A percentile compares a stretch with the other conserved stretches of the same genome.
These are phyloP conservation scores for Microtus obscurus DNA, from an alignment of 2,797 vertebrate genomes.

Conservation along the genomic window DNA sequence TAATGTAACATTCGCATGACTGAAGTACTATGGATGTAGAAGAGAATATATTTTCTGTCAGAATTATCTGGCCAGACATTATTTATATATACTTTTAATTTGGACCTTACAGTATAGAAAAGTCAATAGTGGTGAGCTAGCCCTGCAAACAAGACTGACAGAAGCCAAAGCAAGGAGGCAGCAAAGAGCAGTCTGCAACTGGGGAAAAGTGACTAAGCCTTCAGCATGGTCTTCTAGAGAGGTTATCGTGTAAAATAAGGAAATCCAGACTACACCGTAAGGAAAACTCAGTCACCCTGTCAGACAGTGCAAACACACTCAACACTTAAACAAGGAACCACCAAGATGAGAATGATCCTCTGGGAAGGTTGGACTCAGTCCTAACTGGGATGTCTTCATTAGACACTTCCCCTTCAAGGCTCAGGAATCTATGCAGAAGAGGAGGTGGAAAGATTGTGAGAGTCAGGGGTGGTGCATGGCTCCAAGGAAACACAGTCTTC, in stretches of 20 bases:
- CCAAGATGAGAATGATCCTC: slow-evolving; percentile 23
- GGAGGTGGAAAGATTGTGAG: not conserved
- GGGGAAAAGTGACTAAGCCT: not conserved
- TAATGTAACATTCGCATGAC: not conserved
- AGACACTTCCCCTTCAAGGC: not conserved
- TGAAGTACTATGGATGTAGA: not conserved
- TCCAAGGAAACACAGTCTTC: not conserved
- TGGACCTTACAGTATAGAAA: not conserved
- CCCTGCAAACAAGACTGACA: not conserved
- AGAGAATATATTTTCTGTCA: slow-evolving; percentile 3
- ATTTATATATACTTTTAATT: not conserved
- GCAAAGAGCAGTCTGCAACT: not conserved
- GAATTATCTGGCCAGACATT: not conserved
- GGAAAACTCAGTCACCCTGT: slow-evolving; percentile 5
- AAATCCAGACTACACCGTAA: not conserved
- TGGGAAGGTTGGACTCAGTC: not conserved
- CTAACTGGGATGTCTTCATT: not conserved
- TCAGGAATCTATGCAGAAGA: not conserved
- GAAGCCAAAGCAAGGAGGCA: not conserved
- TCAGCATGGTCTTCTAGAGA: not conserved
- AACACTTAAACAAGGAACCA: not conserved
- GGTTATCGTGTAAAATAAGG: not conserved
- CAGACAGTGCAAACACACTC: not conserved
- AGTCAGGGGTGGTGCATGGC: not conserved
- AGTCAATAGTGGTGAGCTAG: not conserved